These are phyloP conservation scores for Ephestia elutella DNA, from an alignment of 1,140 invertebrate genomes.

Conservation along the genomic window DNA sequence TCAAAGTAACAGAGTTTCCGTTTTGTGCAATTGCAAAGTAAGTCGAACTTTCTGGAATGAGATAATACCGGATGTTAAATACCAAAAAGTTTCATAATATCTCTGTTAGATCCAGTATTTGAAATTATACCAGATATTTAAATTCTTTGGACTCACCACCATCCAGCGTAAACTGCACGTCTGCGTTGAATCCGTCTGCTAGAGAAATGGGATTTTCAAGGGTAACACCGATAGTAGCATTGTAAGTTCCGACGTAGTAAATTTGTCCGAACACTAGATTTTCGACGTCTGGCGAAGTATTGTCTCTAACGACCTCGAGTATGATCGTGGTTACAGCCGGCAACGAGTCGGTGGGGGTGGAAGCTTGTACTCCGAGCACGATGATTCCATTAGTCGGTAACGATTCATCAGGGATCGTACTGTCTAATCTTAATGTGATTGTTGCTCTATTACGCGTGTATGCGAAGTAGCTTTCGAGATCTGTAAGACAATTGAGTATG, in stretches of 20 bases:
- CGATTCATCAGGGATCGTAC: slow-evolving; percentile 19
- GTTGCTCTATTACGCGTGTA: slow-evolving; percentile 8
- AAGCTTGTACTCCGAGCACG: slow-evolving; percentile 29
- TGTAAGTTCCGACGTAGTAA: slow-evolving; percentile 30
- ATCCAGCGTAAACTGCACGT: slow-evolving; percentile 13
- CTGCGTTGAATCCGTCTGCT: slow-evolving; percentile 12
- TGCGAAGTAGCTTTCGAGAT: slow-evolving; percentile 17
- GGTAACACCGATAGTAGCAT: slow-evolving; percentile 11
- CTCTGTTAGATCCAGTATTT: no score
- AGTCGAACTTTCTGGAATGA: slow-evolving; percentile 26
- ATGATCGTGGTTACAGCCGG: slow-evolving; percentile 26
- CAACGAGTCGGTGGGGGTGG: slow-evolving; percentile 16
- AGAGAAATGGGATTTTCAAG: slow-evolving; percentile 13
- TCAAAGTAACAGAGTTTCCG: slow-evolving; percentile 17
- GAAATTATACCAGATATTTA: not conserved
- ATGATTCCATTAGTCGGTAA: slow-evolving; percentile 28
- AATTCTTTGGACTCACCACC: slow-evolving; percentile 6
- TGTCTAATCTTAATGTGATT: slow-evolving; percentile 14
- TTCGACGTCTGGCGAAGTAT: not conserved
- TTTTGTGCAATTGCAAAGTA: slow-evolving; percentile 21
- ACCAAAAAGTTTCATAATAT: no score
- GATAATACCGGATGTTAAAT: no score
- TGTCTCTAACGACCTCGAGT: slow-evolving; percentile 14
- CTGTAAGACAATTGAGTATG: slow-evolving; percentile 18
- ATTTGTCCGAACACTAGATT: slow-evolving; percentile 14